Conservation (phyloP, 2,797 vertebrate species). For the Artibeus jamaicensis region DNA sequence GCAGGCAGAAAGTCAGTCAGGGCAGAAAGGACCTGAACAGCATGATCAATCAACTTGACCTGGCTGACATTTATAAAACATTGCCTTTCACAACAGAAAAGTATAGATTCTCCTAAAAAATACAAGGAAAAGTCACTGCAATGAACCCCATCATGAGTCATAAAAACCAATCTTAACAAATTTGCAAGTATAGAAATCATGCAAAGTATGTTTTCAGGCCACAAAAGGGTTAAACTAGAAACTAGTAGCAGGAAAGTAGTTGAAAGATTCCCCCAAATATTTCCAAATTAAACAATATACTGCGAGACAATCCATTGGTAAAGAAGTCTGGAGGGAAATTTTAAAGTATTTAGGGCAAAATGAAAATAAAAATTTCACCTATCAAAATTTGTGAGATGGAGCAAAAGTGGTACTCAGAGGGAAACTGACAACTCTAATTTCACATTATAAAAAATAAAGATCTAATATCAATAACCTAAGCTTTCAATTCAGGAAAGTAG, state of each 20-base stretch:
- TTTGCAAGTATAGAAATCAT: neutral
- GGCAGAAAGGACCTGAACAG: rapidly evolving
- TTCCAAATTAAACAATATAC: neutral
- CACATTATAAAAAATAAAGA: neutral
- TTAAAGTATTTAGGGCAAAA: neutral
- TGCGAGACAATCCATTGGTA: neutral
- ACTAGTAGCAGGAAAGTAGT: neutral
- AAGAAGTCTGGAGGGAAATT: neutral
- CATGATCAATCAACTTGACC: neutral
- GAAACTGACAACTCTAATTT: neutral
- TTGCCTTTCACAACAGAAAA: neutral
- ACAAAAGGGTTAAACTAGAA: neutral
- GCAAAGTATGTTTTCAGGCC: neutral
- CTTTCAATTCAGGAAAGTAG: neutral
- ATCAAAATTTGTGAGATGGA: neutral
- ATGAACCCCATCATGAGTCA: neutral
- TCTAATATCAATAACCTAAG: neutral
- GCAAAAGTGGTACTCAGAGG: neutral
- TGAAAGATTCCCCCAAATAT: neutral
- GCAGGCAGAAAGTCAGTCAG: neutral
- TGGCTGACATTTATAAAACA: neutral
- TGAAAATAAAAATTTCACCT: neutral
- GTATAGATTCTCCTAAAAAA: neutral
- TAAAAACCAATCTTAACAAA: neutral
- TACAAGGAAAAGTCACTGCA: neutral